These are phyloP conservation scores for Echinops telfairi DNA, from an alignment of 2,113 vertebrate species.

Conservation along the genomic window DNA sequence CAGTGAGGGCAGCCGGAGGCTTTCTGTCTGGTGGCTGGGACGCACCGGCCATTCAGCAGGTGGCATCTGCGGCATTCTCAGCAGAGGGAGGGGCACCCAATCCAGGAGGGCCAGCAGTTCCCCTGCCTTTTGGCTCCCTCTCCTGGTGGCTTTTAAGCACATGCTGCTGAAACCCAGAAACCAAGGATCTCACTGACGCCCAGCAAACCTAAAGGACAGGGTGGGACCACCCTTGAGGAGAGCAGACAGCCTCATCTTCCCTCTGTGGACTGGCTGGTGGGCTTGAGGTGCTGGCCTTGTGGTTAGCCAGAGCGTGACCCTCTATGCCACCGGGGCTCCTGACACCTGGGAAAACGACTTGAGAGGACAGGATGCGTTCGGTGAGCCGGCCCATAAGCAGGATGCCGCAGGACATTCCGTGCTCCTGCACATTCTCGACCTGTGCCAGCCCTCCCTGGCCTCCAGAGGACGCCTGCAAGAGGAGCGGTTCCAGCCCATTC, in stretches of 20 bases:
- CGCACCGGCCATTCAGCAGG: not conserved
- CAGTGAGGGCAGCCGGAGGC: too few species aligned
- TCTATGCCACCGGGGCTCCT: too few species aligned
- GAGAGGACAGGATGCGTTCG: not conserved
- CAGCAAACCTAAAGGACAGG: too few species aligned
- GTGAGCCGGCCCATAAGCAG: not conserved
- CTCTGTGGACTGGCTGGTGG: too few species aligned
- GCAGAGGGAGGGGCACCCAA: not conserved
- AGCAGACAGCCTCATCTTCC: too few species aligned
- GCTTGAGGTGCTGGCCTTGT: too few species aligned
- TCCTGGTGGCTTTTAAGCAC: conserved; percentile 58
- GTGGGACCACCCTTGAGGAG: too few species aligned
- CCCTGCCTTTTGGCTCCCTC: conserved; percentile 67
- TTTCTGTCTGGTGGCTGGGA: not conserved
- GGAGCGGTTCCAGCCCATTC: not conserved
- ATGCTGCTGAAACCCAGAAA: not conserved
- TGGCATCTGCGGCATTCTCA: not conserved
- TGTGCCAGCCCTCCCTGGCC: not conserved
- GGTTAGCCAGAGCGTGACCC: too few species aligned
- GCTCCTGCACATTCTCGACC: not conserved
- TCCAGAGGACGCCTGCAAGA: not conserved
- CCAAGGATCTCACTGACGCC: not conserved
- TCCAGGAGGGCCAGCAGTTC: not conserved
- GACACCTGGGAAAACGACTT: too few species aligned
- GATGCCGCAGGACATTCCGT: not conserved